A percentile compares a stretch with the other conserved stretches of the same genome.
phyloP scores from a whole-genome alignment of 2,113 vertebrate genomes.

The Siniperca knerii region DNA sequence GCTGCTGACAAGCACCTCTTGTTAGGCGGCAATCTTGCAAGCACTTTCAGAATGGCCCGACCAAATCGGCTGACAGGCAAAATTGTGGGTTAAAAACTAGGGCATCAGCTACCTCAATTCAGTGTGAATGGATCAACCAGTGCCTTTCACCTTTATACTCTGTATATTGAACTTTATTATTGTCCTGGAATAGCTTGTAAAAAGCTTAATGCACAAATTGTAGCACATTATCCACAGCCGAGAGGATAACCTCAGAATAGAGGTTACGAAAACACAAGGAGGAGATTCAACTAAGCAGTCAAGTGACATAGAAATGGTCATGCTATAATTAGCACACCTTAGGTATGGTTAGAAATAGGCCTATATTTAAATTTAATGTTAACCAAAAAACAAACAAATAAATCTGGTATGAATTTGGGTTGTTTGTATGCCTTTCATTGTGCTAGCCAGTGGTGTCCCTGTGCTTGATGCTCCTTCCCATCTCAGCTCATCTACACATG shows the following conservation, averaged over 20 bases:
- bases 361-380: background rate
- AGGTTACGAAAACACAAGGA: background rate
- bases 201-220: constrained; percentile 23
- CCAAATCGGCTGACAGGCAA: constrained; percentile 46
- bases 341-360: background rate
- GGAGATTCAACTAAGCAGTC: background rate
- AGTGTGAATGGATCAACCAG: constrained; percentile 10
- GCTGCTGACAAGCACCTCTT: constrained; percentile 50
- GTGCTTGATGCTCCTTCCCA: constrained; percentile 5
- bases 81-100: constrained; percentile 39
- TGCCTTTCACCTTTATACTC: constrained; percentile 14
- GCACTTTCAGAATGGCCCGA: constrained; percentile 36
- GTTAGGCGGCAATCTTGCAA: constrained; percentile 39
- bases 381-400: constrained; percentile 1
- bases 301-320: background rate
- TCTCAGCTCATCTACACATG: constrained; percentile 40
- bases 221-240: constrained; percentile 20
- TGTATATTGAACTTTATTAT: constrained; percentile 7
- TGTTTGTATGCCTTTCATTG: constrained; percentile 34
- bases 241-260: constrained; percentile 16
- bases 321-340: background rate
- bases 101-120: constrained; percentile 31
- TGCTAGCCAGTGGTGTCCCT: constrained; percentile 7
- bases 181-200: constrained; percentile 12
- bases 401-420: constrained; percentile 1